Evolutionary conservation across 1,140 invertebrate species (phyloP), one percentile per base, ranked within the genome.

Genomic region (Drosophila pseudoobscura): DNA sequence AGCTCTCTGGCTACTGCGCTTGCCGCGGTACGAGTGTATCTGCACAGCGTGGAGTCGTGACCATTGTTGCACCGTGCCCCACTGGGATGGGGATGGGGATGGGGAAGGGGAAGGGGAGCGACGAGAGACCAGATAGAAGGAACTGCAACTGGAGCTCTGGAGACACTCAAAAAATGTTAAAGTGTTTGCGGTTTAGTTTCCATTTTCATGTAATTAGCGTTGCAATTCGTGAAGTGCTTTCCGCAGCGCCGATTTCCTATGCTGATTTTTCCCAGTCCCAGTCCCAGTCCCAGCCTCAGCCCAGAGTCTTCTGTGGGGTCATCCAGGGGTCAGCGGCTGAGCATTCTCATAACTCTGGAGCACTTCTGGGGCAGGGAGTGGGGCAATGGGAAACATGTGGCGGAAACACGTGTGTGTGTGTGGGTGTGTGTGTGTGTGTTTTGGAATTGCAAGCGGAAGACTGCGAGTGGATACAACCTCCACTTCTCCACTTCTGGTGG

Each of bases 171-270:
- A 73, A 69, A 57, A 59, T 45, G 59, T 59, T 55, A 80, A 74
- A 75, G 60, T 61, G 66, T 80, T 58, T 50, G 44, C 46, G 49
- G 49, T 72, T 59, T 69, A 54, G 78, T 75, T 83, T 60, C 65
- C 62, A 77, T 68, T 85, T 80, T 87, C 78, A 65, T 88, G 82
- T 87, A 87, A 87, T 87, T 87, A 87, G 83, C 83, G 74, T 87
- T 62, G 83, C 83, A 82, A 58, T 88, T 87, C 82, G 82, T 87
- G 82, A 82, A 88, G 78, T 87, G 53, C 59, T 77, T 77, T 72
- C 58, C 54, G 66, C 75, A 71, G 59, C 26, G 54, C 57, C 69
- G 78, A 84, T 75, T 75, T 58, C 17, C 70, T 56, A 74, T 50
- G 75, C 70, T 62, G 75, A 80, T 80, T 75, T 75, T 69, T 59